Base-by-base conservation (phyloP, 1,140 invertebrate species). In the Samia ricini region DNA sequence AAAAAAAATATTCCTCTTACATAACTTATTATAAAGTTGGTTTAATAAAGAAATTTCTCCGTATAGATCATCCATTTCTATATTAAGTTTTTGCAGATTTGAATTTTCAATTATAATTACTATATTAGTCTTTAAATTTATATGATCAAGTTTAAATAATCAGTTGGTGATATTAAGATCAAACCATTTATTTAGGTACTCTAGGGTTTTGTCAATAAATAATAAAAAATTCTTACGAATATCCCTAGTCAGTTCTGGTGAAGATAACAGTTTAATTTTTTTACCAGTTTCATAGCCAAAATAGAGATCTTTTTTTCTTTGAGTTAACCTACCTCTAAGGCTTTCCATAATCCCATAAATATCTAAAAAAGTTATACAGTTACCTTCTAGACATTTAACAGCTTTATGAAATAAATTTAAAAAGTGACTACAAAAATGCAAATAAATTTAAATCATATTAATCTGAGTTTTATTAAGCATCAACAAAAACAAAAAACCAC, bases 1-100 rank as follows among this genome's bases (percentile, higher is more conserved):
- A n/a, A n/a, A n/a, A n/a, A n/a, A n/a, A n/a, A n/a, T n/a, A n/a
- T n/a, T n/a, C n/a, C n/a, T n/a, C n/a, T n/a, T n/a, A 59, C 36
- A 59, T 60, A 64, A n/a, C 22, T 60, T 22, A 62, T 62, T 62
- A 62, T 62, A 56, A n/a, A n/a, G n/a, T n/a, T n/a, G n/a, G n/a
- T n/a, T n/a, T n/a, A n/a, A n/a, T n/a, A n/a, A 56, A 56, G 24
- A 2, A 12, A 56, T 33, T 33, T 56, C 21, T 33, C 55, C 23
- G 33, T 56, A 56, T 18, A 56, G 24, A 56, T 56, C 24, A 33
- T 56, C 23, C 18, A 56, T 29, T 33, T 56, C 55, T 33, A 19
- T 26, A 33, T 56, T 33, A 36, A 36, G 24, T 56, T 56, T 56
- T 54, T 56, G 55, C 23, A 56, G 24, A 56, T 56, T 36, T 36